A percentile compares a stretch with the other conserved stretches of the same genome.
These are phyloP conservation scores for Eptesicus fuscus DNA, from an alignment of 2,113 vertebrate genomes.

Conservation along the genomic window DNA sequence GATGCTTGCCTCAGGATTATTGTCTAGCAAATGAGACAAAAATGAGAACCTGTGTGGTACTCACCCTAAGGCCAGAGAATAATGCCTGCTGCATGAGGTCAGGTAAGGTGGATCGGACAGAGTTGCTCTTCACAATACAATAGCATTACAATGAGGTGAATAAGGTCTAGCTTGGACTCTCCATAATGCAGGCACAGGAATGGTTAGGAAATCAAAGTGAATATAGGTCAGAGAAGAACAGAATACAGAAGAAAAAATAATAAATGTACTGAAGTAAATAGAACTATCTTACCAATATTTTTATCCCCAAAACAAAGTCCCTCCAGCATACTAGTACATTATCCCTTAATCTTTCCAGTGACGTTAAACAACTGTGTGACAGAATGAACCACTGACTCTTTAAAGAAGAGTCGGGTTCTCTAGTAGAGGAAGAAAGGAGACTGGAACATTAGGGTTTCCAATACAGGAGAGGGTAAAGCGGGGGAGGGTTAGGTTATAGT, in stretches of 20 bases:
- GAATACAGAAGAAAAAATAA: background rate
- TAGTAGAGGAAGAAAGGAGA: background rate
- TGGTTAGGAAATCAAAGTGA: background rate
- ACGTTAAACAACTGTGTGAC: background rate
- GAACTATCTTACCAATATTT: background rate
- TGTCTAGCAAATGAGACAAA: background rate
- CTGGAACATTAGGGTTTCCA: background rate
- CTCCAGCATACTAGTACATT: background rate
- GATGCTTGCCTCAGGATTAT: background rate
- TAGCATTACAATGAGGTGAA: background rate
- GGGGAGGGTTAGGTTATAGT: background rate
- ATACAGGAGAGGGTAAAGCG: background rate
- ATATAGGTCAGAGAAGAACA: background rate
- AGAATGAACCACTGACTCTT: background rate
- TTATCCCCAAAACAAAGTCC: background rate
- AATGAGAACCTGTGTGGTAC: background rate
- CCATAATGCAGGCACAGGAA: background rate
- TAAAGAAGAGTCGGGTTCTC: background rate
- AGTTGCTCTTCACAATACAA: background rate
- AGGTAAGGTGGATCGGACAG: background rate
- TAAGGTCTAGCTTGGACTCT: background rate
- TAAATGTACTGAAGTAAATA: background rate
- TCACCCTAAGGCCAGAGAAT: background rate
- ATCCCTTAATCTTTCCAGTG: background rate
- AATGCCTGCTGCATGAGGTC: background rate